These are phyloP conservation scores for Xanthorhoe designata DNA, from an alignment of 2,888 invertebrate genomes.

Conservation along the genomic window DNA sequence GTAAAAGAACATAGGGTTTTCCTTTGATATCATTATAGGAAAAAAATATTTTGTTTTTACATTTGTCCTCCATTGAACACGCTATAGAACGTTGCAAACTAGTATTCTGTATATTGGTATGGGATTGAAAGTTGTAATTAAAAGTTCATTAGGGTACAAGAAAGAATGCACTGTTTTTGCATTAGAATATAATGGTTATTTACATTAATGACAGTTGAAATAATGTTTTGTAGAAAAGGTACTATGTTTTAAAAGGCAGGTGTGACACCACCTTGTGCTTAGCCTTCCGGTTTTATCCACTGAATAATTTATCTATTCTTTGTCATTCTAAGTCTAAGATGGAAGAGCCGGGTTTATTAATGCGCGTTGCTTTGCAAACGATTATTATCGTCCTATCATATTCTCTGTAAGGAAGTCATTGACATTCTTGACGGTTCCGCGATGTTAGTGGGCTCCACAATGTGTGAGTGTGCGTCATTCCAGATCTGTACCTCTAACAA, in stretches of 20 bases:
- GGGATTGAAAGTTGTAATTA: conserved; percentile 6
- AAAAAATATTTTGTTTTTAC: not conserved
- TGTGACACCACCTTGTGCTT: conserved; percentile 74
- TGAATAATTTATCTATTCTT: conserved; percentile 71
- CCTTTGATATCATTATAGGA: not conserved
- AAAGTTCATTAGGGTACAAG: not conserved
- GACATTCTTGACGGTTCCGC: conserved; percentile 55
- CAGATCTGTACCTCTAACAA: conserved; percentile 33
- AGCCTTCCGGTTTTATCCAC: conserved; percentile 71
- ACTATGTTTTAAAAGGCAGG: conserved; percentile 57
- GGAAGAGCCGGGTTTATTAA: conserved; percentile 34
- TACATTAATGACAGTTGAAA: conserved; percentile 16
- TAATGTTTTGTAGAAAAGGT: conserved; percentile 34
- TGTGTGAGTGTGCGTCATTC: conserved; percentile 29
- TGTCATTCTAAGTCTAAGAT: conserved; percentile 55
- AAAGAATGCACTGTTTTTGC: conserved; percentile 7
- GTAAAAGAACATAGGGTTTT: not conserved
- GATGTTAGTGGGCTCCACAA: conserved; percentile 19
- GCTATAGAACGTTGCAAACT: not conserved
- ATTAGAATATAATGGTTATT: conserved; percentile 10
- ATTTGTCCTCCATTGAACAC: too few species aligned
- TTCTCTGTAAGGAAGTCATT: conserved; percentile 62
- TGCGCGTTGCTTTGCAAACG: conserved; percentile 28
- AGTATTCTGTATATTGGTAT: not conserved
- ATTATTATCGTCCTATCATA: conserved; percentile 27